Conservation (phyloP, 2,797 vertebrate genomes). For the Lindbergichthys nudifrons region DNA sequence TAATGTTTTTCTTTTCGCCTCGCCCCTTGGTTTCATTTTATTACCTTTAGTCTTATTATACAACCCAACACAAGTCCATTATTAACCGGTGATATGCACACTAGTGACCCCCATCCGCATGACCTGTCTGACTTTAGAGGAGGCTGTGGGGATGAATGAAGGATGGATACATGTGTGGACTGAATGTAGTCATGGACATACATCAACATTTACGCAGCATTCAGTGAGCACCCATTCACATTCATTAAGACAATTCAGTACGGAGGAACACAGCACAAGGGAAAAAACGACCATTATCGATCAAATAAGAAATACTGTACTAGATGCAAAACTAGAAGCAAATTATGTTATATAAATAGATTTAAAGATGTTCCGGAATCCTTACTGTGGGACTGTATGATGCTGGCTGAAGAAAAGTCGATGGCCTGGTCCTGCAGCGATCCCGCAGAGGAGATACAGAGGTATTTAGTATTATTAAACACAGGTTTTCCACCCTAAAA, state of each 20-base stretch:
- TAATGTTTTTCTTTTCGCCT: conserved; percentile 19
- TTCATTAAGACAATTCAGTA: not conserved
- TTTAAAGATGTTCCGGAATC: not conserved
- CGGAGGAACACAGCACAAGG: conserved; percentile 31
- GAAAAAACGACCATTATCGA: not conserved
- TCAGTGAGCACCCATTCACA: rapidly evolving
- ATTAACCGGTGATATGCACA: conserved; percentile 31
- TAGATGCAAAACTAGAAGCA: not conserved
- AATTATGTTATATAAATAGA: not conserved
- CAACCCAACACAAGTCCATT: conserved; percentile 27
- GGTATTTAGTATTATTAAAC: not conserved
- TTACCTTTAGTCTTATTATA: conserved; percentile 4
- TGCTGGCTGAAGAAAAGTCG: conserved; percentile 59
- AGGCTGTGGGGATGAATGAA: conserved; percentile 25
- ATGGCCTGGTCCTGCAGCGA: conserved; percentile 62
- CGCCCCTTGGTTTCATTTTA: conserved; percentile 14
- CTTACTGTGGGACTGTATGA: conserved; percentile 73
- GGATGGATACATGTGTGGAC: conserved; percentile 4
- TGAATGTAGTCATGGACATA: not conserved
- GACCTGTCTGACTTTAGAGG: not conserved
- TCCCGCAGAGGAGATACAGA: conserved; percentile 18
- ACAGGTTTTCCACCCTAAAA: not conserved
- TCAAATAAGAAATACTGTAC: not conserved
- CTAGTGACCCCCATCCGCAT: not conserved
- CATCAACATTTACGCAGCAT: not conserved